These are phyloP conservation scores for Corvus hawaiiensis DNA, from an alignment of 2,113 vertebrate species.

Conservation along the genomic window DNA sequence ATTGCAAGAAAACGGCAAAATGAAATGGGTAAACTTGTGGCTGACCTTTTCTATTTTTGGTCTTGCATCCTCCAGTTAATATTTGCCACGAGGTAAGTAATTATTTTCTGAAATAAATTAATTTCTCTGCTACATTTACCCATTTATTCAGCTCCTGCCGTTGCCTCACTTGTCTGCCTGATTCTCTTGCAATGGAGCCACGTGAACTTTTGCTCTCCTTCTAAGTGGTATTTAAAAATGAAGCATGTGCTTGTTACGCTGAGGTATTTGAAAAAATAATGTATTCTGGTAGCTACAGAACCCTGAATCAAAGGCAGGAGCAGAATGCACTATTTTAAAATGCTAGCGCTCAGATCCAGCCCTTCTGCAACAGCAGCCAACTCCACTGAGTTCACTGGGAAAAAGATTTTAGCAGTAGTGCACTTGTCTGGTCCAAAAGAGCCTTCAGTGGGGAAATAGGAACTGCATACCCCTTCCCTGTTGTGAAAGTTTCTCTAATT, in stretches of 20 bases:
- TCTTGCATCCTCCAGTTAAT: background rate
- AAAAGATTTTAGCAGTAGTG: background rate
- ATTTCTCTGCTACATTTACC: background rate
- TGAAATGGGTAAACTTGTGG: background rate
- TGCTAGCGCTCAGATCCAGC: background rate
- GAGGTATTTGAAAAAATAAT: background rate
- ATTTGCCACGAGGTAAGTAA: background rate
- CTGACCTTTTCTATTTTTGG: constrained; percentile 12
- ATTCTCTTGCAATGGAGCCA: background rate
- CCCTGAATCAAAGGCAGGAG: background rate
- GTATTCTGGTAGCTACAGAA: background rate
- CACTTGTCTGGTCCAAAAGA: constrained; percentile 9
- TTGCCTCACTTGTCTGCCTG: background rate
- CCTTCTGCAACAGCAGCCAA: background rate
- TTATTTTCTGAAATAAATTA: constrained; percentile 16
- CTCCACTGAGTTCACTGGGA: background rate
- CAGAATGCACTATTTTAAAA: background rate
- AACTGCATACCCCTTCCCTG: background rate
- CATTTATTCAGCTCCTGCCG: background rate
- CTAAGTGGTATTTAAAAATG: constrained; percentile 42
- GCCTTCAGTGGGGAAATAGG: background rate
- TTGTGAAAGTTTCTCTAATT: constrained; percentile 29
- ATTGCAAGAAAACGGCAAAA: background rate
- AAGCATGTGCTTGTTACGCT: background rate
- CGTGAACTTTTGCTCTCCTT: constrained; percentile 46